Evolutionary conservation across 2,113 vertebrate species (phyloP), one percentile per base, ranked within the genome.

Genomic region (Psittacula cyanocephala): DNA sequence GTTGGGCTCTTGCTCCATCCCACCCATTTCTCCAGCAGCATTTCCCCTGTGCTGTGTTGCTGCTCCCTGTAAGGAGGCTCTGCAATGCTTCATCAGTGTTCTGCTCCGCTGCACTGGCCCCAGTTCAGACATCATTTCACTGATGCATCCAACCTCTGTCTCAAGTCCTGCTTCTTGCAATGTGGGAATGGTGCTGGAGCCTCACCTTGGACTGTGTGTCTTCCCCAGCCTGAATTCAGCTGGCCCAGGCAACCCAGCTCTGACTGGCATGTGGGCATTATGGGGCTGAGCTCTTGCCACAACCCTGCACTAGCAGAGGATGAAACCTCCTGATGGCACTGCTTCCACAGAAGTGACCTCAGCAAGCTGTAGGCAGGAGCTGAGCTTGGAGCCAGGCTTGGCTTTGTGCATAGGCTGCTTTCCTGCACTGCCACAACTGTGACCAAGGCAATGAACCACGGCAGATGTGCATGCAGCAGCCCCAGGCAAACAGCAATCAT

Each of bases 101-200:
- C 69, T 17, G 39, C 25, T 77, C 53, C 29, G 11, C 10, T 9
- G 6, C 13, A 1, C 4, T 10, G 43, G 47, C 18, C 37, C 55
- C 17, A 0, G 0, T 13, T 19, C 76, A 24, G 10, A 10, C 53
- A 13, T 59, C 20, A 35, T 59, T 35, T 28, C 22, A 3, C 29
- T 4, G 77, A 3, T 17, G 43, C 11, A 9, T 7, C 55, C 9
- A 2, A 0, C 5, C 60, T 46, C 18, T 16, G 4, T 7, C 64
- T 17, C 0, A 0, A 16, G n/a, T 47, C 46, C 17, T 4, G 1
- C 11, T 7, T 17, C 43, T 1, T 10, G n/a, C 57, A 7, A 0
- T 2, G 37, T 46, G 83, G 37, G 18, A 41, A 31, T 0, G 55
- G 83, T 39, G 76, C 67, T 19, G 47, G 14, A 43, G 37, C 47